These are phyloP conservation scores for Hirtodrosophila duncani DNA, from an alignment of 2,888 invertebrate genomes.

Conservation along the genomic window DNA sequence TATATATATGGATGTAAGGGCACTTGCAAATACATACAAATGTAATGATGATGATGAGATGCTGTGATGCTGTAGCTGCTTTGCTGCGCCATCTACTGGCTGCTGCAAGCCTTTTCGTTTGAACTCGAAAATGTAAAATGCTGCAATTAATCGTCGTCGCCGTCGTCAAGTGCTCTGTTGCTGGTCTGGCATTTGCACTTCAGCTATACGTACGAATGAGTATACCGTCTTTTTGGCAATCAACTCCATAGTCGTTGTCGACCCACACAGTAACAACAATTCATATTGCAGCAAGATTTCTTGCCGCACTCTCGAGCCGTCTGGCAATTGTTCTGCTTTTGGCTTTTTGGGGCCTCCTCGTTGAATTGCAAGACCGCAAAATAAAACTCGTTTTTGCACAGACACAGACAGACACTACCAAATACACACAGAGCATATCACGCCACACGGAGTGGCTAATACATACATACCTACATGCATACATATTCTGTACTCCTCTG, in stretches of 20 bases:
- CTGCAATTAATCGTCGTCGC: slow-evolving; percentile 56
- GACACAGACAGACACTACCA: slow-evolving; percentile 20
- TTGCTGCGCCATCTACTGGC: no score
- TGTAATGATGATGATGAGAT: no score
- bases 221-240: slow-evolving; percentile 62
- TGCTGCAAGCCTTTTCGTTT: slow-evolving; percentile 54
- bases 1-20: no score
- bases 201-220: slow-evolving; percentile 48
- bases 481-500: slow-evolving; percentile 48
- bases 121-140: slow-evolving; percentile 67
- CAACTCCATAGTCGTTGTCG: slow-evolving; percentile 56
- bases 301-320: slow-evolving; percentile 31
- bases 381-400: slow-evolving; percentile 58
- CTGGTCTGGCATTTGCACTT: background rate
- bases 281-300: slow-evolving; percentile 63
- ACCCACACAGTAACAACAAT: slow-evolving; percentile 50
- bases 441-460: no score
- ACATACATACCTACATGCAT: slow-evolving; percentile 2
- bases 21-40: no score
- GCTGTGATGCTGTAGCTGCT: slow-evolving; percentile 9
- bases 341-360: slow-evolving; percentile 48
- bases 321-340: slow-evolving; percentile 64
- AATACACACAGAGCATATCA: slow-evolving; percentile 5
- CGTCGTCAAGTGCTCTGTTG: slow-evolving; percentile 58
- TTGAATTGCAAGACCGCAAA: slow-evolving; percentile 42